These are phyloP conservation scores for Notarius quadriscutis DNA, from an alignment of 2,113 vertebrate species.

Conservation along the genomic window DNA sequence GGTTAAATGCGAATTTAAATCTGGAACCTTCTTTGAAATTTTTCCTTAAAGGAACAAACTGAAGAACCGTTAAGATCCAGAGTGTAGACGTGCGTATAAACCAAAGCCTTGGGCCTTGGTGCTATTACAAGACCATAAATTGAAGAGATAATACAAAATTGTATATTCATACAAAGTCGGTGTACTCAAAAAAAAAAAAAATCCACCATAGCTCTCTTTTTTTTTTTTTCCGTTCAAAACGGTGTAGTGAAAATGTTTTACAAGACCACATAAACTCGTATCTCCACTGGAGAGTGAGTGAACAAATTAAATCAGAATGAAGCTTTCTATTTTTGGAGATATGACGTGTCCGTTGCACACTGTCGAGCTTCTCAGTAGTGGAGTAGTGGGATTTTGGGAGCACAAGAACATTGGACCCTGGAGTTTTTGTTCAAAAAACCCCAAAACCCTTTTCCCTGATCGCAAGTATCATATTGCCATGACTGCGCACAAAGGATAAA, in stretches of 20 bases:
- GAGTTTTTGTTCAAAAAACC: not conserved
- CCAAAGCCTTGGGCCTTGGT: not conserved
- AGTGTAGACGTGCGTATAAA: not conserved
- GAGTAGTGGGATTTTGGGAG: conserved; percentile 10
- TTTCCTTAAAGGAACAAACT: not conserved
- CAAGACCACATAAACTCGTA: not conserved
- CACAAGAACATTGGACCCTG: not conserved
- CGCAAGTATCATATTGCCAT: not conserved
- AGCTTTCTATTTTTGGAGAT: conserved; percentile 25
- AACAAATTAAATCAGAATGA: conserved; percentile 9
- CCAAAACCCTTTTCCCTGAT: not conserved
- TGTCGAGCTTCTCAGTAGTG: not conserved
- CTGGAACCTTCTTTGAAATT: not conserved
- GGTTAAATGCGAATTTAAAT: not conserved
- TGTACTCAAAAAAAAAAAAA: not conserved
- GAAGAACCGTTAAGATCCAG: not conserved
- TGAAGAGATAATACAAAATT: not conserved
- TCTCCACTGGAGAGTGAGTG: not conserved
- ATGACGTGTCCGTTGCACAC: conserved; percentile 21
- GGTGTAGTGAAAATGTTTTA: not conserved
- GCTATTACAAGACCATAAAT: not conserved
- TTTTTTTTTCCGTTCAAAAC: not conserved
- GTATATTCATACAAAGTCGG: not conserved
- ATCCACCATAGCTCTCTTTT: not conserved
- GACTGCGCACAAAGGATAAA: not conserved